Evolutionary conservation across 2,113 vertebrate genomes (phyloP).

Genomic region (Nothocercus julius): DNA sequence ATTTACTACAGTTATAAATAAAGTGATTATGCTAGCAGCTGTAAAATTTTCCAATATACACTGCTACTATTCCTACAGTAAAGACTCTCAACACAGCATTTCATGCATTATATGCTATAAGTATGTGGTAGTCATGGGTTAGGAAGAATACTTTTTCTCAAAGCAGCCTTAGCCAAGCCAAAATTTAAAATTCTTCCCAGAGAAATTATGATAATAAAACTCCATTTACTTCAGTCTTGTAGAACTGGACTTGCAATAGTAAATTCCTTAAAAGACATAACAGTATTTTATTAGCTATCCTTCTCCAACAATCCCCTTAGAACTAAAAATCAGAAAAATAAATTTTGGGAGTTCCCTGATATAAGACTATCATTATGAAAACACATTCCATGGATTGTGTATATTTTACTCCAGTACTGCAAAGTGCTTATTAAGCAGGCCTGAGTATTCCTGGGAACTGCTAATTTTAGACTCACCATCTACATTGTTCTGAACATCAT

Average conservation of each 20-base stretch:
- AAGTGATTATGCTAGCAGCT: conserved; percentile 32
- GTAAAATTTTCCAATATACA: conserved; percentile 15
- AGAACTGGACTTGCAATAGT: background rate
- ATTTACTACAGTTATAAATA: conserved; percentile 56
- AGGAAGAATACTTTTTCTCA: background rate
- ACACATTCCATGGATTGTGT: background rate
- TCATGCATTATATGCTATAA: background rate
- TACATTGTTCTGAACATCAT: background rate
- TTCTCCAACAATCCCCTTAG: background rate
- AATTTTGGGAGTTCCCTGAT: background rate
- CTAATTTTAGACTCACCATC: background rate
- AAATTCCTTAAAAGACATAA: background rate
- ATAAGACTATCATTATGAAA: background rate
- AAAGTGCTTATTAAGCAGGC: background rate
- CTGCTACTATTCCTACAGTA: background rate
- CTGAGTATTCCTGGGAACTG: background rate
- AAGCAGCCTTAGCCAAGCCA: background rate
- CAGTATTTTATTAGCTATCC: background rate
- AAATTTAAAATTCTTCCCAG: background rate
- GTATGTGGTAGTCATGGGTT: background rate
- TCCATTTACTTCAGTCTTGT: background rate
- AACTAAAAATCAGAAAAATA: background rate
- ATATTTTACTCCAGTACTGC: background rate
- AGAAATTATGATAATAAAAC: background rate
- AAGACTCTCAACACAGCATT: background rate